phyloP scores from a whole-genome alignment of 2,888 invertebrate species.

The Cyclophora albipunctata region DNA sequence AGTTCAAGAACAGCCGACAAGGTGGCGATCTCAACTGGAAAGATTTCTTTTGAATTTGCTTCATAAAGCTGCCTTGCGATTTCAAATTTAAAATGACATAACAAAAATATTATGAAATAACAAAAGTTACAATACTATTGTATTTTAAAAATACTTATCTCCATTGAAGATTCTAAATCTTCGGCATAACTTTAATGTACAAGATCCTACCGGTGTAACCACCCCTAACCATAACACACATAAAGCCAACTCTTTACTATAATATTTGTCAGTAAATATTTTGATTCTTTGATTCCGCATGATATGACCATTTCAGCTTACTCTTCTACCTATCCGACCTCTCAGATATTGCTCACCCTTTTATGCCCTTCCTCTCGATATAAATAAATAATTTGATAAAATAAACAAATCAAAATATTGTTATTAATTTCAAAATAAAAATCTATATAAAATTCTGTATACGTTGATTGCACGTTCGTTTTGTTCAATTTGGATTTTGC shows the following conservation, averaged over 20 bases:
- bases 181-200: slow-evolving; percentile 51
- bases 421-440: slow-evolving; percentile 30
- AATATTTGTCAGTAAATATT: slow-evolving; percentile 52
- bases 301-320: slow-evolving; percentile 67
- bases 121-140: slow-evolving; percentile 40
- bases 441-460: slow-evolving; percentile 36
- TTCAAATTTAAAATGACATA: slow-evolving; percentile 43
- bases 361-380: slow-evolving; percentile 32
- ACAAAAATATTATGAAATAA: slow-evolving; percentile 39
- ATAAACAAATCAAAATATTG: slow-evolving; percentile 19
- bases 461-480: slow-evolving; percentile 54
- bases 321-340: slow-evolving; percentile 39
- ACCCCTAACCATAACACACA: slow-evolving; percentile 59
- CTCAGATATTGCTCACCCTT: slow-evolving; percentile 58
- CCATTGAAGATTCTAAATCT: slow-evolving; percentile 69
- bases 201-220: slow-evolving; percentile 54
- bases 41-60: slow-evolving; percentile 22
- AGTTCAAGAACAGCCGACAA: slow-evolving; percentile 8
- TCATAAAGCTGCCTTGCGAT: slow-evolving; percentile 41
- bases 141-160: slow-evolving; percentile 68
- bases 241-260: slow-evolving; percentile 52
- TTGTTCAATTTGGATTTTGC: slow-evolving; percentile 35
- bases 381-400: slow-evolving; percentile 20
- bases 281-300: slow-evolving; percentile 56
- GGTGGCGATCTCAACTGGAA: slow-evolving; percentile 19